Evolutionary conservation across 2,797 vertebrate species (phyloP).

Genomic region (Parambassis ranga): DNA sequence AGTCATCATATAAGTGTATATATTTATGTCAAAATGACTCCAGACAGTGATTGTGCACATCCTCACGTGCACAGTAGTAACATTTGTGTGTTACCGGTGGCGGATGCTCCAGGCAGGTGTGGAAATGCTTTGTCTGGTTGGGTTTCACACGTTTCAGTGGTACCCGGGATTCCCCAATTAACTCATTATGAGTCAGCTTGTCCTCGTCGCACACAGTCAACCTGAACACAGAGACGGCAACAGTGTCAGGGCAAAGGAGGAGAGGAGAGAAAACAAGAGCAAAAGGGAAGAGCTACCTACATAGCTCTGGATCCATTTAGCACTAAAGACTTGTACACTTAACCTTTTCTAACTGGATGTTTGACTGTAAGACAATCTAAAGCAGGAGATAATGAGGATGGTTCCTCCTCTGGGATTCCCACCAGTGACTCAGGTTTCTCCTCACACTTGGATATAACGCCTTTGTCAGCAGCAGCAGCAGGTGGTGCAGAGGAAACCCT

Average conservation of each 20-base stretch:
- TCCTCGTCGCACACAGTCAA: slow-evolving; percentile 90
- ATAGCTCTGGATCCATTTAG: not conserved
- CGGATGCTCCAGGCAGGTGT: slow-evolving; percentile 87
- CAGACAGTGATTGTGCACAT: too few species aligned
- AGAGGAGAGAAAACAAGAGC: not conserved
- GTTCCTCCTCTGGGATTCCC: not conserved
- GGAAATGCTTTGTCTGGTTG: slow-evolving; percentile 84
- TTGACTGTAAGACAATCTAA: not conserved
- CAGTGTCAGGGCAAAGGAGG: not conserved
- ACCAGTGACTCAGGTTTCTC: not conserved
- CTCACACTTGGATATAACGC: not conserved
- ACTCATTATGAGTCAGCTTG: slow-evolving; percentile 90
- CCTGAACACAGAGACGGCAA: slow-evolving; percentile 59
- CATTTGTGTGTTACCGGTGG: slow-evolving; percentile 75
- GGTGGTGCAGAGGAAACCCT: not conserved
- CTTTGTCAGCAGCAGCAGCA: not conserved
- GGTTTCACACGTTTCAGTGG: slow-evolving; percentile 86
- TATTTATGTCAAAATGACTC: too few species aligned
- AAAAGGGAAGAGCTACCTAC: too few species aligned
- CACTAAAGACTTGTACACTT: not conserved
- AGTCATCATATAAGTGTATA: too few species aligned
- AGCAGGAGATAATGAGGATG: not conserved
- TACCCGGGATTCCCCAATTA: slow-evolving; percentile 88
- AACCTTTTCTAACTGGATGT: not conserved
- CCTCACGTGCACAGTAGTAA: too few species aligned